Percentiles rank a stretch among this genome's conserved stretches.
Evolutionary conservation across 2,888 invertebrate species (phyloP).

Genomic region (Erebia aethiops): DNA sequence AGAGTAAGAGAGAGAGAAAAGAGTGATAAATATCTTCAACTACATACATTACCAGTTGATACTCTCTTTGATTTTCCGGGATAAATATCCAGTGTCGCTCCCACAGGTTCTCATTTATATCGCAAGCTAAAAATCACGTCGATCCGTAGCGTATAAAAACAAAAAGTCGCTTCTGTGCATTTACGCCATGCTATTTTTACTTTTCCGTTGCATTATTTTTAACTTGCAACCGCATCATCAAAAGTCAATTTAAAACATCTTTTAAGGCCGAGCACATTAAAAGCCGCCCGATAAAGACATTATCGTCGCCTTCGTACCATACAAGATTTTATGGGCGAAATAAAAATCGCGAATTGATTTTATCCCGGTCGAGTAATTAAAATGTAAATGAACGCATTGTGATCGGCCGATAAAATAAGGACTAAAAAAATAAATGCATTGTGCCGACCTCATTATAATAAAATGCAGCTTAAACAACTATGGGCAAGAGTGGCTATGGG

Average conservation of each 20-base stretch:
- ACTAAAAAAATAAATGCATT: slow-evolving; percentile 43
- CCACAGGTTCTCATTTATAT: too few relatives aligned
- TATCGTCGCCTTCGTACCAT: slow-evolving; percentile 44
- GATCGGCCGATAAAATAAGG: slow-evolving; percentile 43
- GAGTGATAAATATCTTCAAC: too few relatives aligned
- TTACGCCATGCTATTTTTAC: too few relatives aligned
- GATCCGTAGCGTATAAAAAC: too few relatives aligned
- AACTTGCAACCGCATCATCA: slow-evolving; percentile 27
- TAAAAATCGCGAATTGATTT: slow-evolving; percentile 62
- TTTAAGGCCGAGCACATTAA: slow-evolving; percentile 42
- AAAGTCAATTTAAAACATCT: slow-evolving; percentile 42
- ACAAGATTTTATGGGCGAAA: slow-evolving; percentile 46
- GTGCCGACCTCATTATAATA: slow-evolving; percentile 42
- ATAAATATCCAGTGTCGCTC: too few relatives aligned
- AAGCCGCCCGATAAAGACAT: slow-evolving; percentile 52
- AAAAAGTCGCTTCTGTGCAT: too few relatives aligned
- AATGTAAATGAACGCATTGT: slow-evolving; percentile 67
- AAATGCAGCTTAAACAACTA: slow-evolving; percentile 34
- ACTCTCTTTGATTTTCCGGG: too few relatives aligned
- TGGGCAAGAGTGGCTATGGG: slow-evolving; percentile 13
- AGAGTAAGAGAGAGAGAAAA: too few relatives aligned
- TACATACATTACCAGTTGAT: too few relatives aligned
- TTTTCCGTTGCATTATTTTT: too few relatives aligned
- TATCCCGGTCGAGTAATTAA: slow-evolving; percentile 63
- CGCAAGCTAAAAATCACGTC: too few relatives aligned